A percentile compares a stretch with the other conserved stretches of the same genome.
Evolutionary conservation across 1,140 invertebrate genomes (phyloP).

Genomic region (Drosophila repleta): DNA sequence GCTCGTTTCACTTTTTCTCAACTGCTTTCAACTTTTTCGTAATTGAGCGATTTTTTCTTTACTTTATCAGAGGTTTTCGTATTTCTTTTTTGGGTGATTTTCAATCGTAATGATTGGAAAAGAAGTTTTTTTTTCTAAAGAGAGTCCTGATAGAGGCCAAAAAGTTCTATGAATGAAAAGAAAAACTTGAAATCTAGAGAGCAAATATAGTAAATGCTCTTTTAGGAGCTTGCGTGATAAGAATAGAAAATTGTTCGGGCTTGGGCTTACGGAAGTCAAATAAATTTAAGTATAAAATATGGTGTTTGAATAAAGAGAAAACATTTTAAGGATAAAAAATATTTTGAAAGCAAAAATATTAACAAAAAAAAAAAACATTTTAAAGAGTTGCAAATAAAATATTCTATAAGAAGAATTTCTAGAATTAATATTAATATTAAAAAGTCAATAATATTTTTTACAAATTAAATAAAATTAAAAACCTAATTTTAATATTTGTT

Average conservation of each 20-base stretch:
- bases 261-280: too few species aligned
- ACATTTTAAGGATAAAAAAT: too few species aligned
- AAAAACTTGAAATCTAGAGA: neutral
- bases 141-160: neutral
- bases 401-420: too few species aligned
- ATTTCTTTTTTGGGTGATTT: neutral
- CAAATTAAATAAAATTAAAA: too few species aligned
- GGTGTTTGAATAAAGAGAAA: too few species aligned
- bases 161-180: neutral
- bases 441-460: too few species aligned
- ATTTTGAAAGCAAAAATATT: too few species aligned
- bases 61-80: slow-evolving; percentile 7
- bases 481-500: too few species aligned
- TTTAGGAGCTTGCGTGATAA: neutral
- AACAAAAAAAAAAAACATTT: too few species aligned
- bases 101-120: slow-evolving; percentile 43
- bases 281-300: too few species aligned
- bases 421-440: too few species aligned
- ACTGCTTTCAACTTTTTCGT: slow-evolving; percentile 29
- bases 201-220: neutral
- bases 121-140: neutral
- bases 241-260: neutral
- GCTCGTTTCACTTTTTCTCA: slow-evolving; percentile 24
- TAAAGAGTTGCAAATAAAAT: too few species aligned
- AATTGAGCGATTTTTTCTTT: slow-evolving; percentile 30